A percentile compares a stretch with the other conserved stretches of the same genome.
These are phyloP conservation scores for Gobiocypris rarus DNA, from an alignment of 2,113 vertebrate species.

Conservation along the genomic window DNA sequence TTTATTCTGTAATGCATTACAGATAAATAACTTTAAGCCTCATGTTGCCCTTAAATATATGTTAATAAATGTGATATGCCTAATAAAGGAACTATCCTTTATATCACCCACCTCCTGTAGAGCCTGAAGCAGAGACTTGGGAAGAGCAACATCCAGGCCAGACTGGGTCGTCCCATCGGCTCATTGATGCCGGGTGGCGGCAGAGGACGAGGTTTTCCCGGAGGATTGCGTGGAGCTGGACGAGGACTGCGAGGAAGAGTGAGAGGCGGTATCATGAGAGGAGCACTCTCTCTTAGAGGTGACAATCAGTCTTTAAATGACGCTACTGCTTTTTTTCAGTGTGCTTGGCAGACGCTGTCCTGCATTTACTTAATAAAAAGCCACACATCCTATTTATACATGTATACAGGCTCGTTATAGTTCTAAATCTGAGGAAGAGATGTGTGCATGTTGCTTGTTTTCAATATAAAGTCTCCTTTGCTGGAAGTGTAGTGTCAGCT, in stretches of 20 bases:
- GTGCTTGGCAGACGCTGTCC: neutral
- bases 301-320: no score
- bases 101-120: slow-evolving; percentile 75
- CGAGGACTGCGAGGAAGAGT: slow-evolving; percentile 84
- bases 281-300: slow-evolving; percentile 89
- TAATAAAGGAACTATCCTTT: neutral
- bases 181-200: slow-evolving; percentile 78
- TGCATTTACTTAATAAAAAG: neutral
- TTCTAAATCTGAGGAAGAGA: neutral
- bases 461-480: neutral
- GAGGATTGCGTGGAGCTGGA: slow-evolving; percentile 84
- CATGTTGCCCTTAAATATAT: no score
- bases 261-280: slow-evolving; percentile 83
- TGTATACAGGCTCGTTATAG: no score
- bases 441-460: neutral
- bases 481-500: neutral
- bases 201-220: slow-evolving; percentile 80
- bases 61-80: no score
- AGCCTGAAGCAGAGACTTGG: slow-evolving; percentile 97
- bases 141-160: slow-evolving; percentile 96
- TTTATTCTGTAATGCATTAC: neutral
- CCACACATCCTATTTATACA: neutral
- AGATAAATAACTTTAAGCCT: neutral
- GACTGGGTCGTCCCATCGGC: slow-evolving; percentile 89
- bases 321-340: neutral